Evolutionary conservation across 2,797 vertebrate genomes (phyloP).

Genomic region (Eupleurogrammus muticus): DNA sequence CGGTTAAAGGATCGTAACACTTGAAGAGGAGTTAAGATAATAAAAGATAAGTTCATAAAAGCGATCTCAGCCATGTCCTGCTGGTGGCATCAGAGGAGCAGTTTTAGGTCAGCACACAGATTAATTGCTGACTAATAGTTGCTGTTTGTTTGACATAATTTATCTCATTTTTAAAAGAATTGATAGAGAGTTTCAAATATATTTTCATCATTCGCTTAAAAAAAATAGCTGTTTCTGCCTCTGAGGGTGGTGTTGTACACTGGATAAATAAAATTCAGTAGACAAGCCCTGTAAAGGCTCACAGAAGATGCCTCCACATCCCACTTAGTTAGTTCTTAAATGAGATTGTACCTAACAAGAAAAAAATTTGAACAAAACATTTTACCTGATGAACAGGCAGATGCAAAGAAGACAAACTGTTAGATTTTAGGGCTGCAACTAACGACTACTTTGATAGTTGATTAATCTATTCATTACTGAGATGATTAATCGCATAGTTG

Average conservation of each 20-base stretch:
- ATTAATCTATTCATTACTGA: too few species aligned
- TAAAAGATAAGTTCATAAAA: too few species aligned
- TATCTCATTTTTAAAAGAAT: not conserved
- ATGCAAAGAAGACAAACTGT: not conserved
- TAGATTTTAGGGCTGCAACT: too few species aligned
- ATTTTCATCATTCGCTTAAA: not conserved
- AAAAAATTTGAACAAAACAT: not conserved
- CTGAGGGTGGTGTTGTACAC: not conserved
- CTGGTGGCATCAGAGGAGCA: slow-evolving; percentile 58
- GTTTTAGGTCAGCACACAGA: slow-evolving; percentile 7
- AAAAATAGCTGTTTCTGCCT: not conserved
- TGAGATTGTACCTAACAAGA: not conserved
- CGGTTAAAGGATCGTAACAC: too few species aligned
- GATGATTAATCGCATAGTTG: too few species aligned
- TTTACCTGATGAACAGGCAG: not conserved
- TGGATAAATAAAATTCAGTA: not conserved
- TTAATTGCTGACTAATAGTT: not conserved
- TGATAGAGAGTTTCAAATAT: not conserved
- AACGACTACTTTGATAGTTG: too few species aligned
- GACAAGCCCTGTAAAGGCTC: not conserved
- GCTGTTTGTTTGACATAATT: not conserved
- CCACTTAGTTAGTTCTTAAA: too few species aligned
- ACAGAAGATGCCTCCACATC: not conserved
- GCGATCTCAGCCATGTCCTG: slow-evolving; percentile 39
- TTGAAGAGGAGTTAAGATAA: too few species aligned